phyloP scores from a whole-genome alignment of 2,888 invertebrate genomes.

The Spialia ferax region DNA sequence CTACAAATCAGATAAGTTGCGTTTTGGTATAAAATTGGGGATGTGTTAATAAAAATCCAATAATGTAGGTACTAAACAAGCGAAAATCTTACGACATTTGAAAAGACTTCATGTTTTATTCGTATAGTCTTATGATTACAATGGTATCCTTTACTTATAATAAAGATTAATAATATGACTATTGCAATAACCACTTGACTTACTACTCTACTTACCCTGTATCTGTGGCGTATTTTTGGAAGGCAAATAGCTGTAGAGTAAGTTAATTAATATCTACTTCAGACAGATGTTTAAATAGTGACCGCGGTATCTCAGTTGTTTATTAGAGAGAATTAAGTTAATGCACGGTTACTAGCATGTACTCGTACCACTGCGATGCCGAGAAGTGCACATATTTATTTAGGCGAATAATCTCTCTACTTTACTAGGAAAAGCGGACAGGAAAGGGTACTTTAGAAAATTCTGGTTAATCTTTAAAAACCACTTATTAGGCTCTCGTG shows the following conservation, averaged over 20 bases:
- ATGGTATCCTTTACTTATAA: too few species aligned
- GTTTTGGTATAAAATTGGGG: too few species aligned
- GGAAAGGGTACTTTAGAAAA: conserved; percentile 1
- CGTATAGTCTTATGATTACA: too few species aligned
- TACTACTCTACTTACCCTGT: too few species aligned
- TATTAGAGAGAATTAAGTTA: conserved; percentile 6
- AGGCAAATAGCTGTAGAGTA: background rate
- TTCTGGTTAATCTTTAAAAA: conserved; percentile 32
- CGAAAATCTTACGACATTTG: too few species aligned
- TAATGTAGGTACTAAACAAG: too few species aligned
- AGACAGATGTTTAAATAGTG: background rate
- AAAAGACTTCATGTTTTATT: too few species aligned
- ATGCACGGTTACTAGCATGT: background rate
- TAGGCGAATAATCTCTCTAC: conserved; percentile 32
- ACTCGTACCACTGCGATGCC: background rate
- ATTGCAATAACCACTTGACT: too few species aligned
- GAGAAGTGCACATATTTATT: conserved; percentile 28
- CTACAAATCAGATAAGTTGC: too few species aligned
- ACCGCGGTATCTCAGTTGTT: background rate
- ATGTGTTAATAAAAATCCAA: too few species aligned
- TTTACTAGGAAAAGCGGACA: conserved; percentile 26
- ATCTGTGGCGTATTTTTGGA: too few species aligned
- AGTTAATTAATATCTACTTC: background rate
- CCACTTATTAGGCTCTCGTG: conserved; percentile 25
- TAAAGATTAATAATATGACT: too few species aligned